phyloP scores from a whole-genome alignment of 2,113 vertebrate species.

The Myrmecophaga tridactyla region DNA sequence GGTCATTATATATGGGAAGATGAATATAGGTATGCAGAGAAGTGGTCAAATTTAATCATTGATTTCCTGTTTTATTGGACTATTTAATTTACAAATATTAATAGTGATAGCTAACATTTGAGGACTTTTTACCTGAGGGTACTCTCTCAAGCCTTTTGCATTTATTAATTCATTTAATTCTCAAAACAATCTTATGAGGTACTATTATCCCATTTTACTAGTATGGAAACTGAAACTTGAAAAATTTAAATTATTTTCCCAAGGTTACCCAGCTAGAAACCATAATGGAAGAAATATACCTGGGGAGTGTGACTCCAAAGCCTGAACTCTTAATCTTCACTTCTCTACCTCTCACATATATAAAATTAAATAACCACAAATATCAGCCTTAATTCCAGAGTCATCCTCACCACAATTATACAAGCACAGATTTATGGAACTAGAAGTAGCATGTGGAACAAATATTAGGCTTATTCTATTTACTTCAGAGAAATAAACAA shows the following conservation, averaged over 20 bases:
- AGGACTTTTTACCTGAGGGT: not conserved
- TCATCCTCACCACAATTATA: not conserved
- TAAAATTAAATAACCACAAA: not conserved
- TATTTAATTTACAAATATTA: not conserved
- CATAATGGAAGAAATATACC: not conserved
- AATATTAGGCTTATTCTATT: not conserved
- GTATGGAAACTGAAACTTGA: not conserved
- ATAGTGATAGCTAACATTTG: not conserved
- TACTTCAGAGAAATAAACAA: not conserved
- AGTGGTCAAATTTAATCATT: not conserved
- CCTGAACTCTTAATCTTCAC: not conserved
- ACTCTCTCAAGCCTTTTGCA: not conserved
- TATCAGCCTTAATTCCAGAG: not conserved
- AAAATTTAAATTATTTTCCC: not conserved
- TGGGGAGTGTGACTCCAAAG: not conserved
- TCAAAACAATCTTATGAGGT: not conserved
- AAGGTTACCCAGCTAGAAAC: not conserved
- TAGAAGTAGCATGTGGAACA: not conserved
- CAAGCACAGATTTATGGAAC: not conserved
- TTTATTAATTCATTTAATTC: not conserved
- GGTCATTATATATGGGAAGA: fast-evolving
- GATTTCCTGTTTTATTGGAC: not conserved
- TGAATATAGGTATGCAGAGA: not conserved
- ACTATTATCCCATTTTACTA: not conserved
- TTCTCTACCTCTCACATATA: not conserved